Evolutionary conservation across 2,113 vertebrate genomes (phyloP).

Genomic region (Halichoerus grypus): DNA sequence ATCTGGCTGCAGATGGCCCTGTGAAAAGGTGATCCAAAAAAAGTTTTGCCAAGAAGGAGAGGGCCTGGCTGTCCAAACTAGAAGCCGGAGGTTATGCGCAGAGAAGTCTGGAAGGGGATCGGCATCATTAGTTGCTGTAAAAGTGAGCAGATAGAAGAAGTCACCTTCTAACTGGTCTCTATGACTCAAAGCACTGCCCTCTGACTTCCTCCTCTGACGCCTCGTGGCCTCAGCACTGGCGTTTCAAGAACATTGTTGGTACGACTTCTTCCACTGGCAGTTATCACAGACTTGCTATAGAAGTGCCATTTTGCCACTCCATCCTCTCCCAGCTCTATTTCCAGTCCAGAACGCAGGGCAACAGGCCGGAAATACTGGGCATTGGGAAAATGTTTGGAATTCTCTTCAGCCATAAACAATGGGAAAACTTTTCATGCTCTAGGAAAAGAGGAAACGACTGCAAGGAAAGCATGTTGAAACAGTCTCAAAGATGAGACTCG

Average conservation of each 20-base stretch:
- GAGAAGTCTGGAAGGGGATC: accelerated
- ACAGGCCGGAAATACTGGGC: not conserved
- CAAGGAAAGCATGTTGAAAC: not conserved
- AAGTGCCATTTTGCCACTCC: not conserved
- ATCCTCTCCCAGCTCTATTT: not conserved
- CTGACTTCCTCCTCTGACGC: not conserved
- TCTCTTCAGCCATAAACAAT: not conserved
- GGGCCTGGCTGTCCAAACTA: no score
- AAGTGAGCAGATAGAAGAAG: not conserved
- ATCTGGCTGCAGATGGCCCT: not conserved
- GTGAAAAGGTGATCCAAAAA: not conserved
- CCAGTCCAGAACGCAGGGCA: not conserved
- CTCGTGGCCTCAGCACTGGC: not conserved
- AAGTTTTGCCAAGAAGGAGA: not conserved
- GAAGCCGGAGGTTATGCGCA: not conserved
- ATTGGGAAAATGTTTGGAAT: not conserved
- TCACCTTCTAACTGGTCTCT: accelerated
- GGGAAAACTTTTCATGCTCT: not conserved
- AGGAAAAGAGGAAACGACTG: not conserved
- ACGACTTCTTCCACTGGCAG: not conserved
- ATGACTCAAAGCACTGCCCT: not conserved
- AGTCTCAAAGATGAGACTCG: not conserved
- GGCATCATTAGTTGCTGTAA: accelerated
- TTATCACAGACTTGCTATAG: not conserved
- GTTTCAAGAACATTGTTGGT: not conserved